These are phyloP conservation scores for Lindbergichthys nudifrons DNA, from an alignment of 2,797 vertebrate species.

Conservation along the genomic window DNA sequence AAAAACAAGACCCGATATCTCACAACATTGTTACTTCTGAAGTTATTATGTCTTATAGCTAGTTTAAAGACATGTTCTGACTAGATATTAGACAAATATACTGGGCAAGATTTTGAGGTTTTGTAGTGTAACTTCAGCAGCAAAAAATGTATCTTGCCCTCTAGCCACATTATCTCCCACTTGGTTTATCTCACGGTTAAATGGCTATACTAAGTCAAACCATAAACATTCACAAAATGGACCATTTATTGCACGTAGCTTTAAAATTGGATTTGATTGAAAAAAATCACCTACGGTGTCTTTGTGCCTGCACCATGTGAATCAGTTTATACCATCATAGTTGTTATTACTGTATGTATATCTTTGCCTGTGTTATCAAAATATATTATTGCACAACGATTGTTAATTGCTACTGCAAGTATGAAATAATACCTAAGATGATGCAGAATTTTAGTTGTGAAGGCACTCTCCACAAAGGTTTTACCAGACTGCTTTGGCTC, in stretches of 20 bases:
- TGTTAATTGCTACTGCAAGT: neutral
- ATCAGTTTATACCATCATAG: neutral
- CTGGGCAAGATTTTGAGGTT: too few species aligned
- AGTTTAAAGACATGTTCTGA: too few species aligned
- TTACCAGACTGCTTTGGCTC: conserved; percentile 38
- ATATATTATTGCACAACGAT: conserved; percentile 1
- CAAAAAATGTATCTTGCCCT: neutral
- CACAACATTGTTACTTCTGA: too few species aligned
- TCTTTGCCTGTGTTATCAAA: neutral
- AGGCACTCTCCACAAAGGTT: conserved; percentile 25
- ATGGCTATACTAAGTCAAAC: neutral
- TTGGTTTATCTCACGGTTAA: neutral
- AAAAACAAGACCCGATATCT: too few species aligned
- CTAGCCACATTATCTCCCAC: neutral
- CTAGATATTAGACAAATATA: too few species aligned
- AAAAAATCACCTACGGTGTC: too few species aligned
- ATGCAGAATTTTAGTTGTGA: conserved; percentile 27
- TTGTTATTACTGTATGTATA: neutral
- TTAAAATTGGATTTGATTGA: neutral
- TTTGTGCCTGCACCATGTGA: neutral
- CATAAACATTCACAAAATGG: neutral
- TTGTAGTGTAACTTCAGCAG: neutral
- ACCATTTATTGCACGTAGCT: neutral
- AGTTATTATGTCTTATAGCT: too few species aligned
- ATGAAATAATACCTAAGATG: neutral